Conservation (phyloP, 2,113 vertebrate genomes). For the Brachyhypopomus gauderio region DNA sequence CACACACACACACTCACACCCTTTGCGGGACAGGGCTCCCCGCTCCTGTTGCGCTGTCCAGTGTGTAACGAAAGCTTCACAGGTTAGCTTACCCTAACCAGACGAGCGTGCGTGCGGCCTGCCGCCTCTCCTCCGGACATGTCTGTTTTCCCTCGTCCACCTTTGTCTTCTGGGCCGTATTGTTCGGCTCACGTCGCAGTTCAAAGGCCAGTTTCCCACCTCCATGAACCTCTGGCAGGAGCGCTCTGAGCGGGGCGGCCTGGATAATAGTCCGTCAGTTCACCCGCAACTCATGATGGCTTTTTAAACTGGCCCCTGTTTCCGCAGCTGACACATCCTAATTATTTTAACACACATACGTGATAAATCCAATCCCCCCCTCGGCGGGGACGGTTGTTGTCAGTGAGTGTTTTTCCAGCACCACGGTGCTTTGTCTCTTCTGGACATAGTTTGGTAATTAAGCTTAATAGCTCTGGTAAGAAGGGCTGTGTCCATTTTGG, state of each 20-base stretch:
- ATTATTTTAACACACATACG: too few relatives aligned
- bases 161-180: neutral
- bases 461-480: neutral
- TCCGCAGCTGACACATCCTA: too few relatives aligned
- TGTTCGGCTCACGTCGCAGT: neutral
- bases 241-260: neutral
- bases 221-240: slow-evolving; percentile 39
- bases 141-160: neutral
- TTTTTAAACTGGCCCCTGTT: neutral
- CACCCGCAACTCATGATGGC: neutral
- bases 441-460: neutral
- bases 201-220: slow-evolving; percentile 10
- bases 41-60: neutral
- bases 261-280: neutral
- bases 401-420: neutral
- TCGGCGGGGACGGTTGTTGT: too few relatives aligned
- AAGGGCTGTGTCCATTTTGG: neutral
- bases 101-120: neutral
- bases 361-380: too few relatives aligned
- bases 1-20: too few relatives aligned
- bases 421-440: neutral
- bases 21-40: neutral
- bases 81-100: slow-evolving; percentile 19
- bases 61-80: neutral
- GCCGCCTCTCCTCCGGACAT: neutral